These are phyloP conservation scores for Thrips palmi DNA, from an alignment of 1,140 invertebrate species.

Conservation along the genomic window DNA sequence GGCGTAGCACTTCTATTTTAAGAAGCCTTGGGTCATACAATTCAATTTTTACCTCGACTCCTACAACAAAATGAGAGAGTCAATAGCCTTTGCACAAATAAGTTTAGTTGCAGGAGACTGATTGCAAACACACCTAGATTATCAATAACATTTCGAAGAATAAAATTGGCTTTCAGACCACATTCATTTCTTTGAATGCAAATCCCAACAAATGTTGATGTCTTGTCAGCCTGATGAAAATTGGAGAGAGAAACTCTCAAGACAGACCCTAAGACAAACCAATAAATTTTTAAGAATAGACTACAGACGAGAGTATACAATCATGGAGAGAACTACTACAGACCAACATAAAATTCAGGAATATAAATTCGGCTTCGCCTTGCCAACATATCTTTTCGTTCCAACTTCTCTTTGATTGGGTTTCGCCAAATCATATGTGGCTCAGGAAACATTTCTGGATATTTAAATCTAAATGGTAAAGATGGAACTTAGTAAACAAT, in stretches of 20 bases:
- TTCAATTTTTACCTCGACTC: constrained; percentile 75
- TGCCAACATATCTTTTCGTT: constrained; percentile 82
- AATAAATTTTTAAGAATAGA: not conserved
- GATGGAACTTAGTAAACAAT: no score
- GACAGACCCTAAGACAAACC: constrained; percentile 53
- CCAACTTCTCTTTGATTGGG: constrained; percentile 65
- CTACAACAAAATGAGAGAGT: constrained; percentile 24
- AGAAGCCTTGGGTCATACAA: constrained; percentile 88
- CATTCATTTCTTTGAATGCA: constrained; percentile 69
- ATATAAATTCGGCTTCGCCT: constrained; percentile 67
- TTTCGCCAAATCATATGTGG: constrained; percentile 63
- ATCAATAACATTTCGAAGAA: constrained; percentile 85
- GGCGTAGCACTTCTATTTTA: constrained; percentile 69
- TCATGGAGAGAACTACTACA: constrained; percentile 21
- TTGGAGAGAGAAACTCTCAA: constrained; percentile 84
- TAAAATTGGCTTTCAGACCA: constrained; percentile 70
- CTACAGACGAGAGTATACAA: not conserved
- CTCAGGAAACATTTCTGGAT: constrained; percentile 90
- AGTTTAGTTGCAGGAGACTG: constrained; percentile 4
- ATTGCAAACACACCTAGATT: constrained; percentile 37
- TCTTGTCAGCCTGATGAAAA: constrained; percentile 65
- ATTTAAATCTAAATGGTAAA: constrained; percentile 63
- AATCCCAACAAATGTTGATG: constrained; percentile 86
- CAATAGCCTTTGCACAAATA: constrained; percentile 9
- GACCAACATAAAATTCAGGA: constrained; percentile 95